Evolutionary conservation across 2,113 vertebrate genomes (phyloP), one percentile per base, ranked within the genome.

Genomic region (Raja brachyura): DNA sequence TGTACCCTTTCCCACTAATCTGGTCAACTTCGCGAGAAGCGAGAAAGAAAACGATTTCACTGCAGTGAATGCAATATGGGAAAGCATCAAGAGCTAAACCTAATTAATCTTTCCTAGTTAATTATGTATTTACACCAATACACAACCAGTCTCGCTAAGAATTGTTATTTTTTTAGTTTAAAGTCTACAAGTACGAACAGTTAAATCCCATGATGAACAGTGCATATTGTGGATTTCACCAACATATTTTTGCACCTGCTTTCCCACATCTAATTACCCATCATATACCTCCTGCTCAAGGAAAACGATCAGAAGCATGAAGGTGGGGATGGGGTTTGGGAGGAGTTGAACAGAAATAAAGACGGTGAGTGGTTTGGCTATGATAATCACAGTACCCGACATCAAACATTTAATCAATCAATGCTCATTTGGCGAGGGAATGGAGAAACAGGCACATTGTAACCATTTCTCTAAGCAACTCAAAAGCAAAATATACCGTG

Each of bases 1-100:
- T 88, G 59, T 28, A 88, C 83, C 83, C 83, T n/a, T 88, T 59
- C 83, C 83, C 28, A 88, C 63, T 88, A 88, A 88, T 63, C 59
- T 88, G 59, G 28, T 88, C 83, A 66, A 59, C 13, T 88, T 31
- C 59, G 7, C 31, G 28, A 63, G 59, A 88, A 88, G 83, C 59
- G 28, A 56, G 54, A 86, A 86, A 63, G 22, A 88, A 5, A 66
- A 59, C 59, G 59, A 28, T 66, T 88, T 86, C 59, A 88, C 59
- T 66, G 59, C 28, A 86, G 59, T 63, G 59, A 88, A 88, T 31
- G 83, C 14, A 88, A 31, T 63, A 33, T 88, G 25, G 59, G 59
- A 66, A 88, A 88, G 59, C 28, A 9, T 63, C 83, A 88, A 88
- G 83, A 88, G n/a, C 59, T 31, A 88, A 63, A 20, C 4, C 70